phyloP scores from a whole-genome alignment of 2,113 vertebrate species.

The Erythrocebus patas region DNA sequence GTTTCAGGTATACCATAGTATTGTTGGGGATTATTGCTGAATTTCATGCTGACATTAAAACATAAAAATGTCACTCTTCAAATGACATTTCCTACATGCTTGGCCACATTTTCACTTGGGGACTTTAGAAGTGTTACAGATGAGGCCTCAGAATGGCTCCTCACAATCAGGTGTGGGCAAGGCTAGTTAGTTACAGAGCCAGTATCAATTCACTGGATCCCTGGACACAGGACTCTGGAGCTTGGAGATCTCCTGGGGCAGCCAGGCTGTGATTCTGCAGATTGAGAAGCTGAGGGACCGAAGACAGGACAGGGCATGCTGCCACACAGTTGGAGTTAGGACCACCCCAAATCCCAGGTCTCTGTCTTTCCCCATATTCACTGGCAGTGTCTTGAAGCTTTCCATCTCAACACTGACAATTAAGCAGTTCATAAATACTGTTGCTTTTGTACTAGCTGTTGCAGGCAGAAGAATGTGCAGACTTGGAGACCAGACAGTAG shows the following conservation, averaged over 20 bases:
- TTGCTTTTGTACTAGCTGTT: neutral
- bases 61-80: neutral
- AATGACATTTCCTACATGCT: neutral
- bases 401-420: neutral
- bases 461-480: neutral
- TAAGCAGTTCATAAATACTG: neutral
- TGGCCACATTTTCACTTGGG: neutral
- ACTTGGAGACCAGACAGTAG: neutral
- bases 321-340: neutral
- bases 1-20: neutral
- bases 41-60: neutral
- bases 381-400: neutral
- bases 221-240: neutral
- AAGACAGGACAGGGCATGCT: neutral
- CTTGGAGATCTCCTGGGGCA: neutral
- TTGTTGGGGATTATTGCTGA: neutral
- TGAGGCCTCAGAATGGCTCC: neutral
- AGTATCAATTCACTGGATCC: neutral
- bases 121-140: neutral
- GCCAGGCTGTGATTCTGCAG: neutral
- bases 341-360: neutral
- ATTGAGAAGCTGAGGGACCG: neutral
- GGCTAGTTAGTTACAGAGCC: neutral
- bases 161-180: neutral
- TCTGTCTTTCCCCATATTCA: neutral